phyloP scores from a whole-genome alignment of 1,140 invertebrate species.

The Drosophila rhopaloa region DNA sequence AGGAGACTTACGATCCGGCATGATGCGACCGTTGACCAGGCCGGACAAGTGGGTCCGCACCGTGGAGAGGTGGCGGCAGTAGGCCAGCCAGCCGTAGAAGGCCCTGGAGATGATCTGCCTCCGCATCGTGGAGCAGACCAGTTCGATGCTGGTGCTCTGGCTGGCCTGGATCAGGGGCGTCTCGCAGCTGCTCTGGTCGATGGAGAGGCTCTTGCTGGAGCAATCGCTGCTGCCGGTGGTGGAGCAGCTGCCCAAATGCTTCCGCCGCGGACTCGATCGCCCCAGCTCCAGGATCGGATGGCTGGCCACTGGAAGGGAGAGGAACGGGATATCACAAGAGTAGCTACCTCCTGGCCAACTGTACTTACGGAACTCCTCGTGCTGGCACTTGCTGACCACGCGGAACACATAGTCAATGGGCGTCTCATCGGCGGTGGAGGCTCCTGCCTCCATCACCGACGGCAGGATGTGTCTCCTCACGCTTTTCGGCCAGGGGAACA shows the following conservation, averaged over 20 bases:
- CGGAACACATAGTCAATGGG: conserved; percentile 95
- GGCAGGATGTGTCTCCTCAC: conserved; percentile 87
- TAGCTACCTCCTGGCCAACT: accelerated
- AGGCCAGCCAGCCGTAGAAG: conserved; percentile 98
- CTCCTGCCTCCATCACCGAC: conserved; percentile 87
- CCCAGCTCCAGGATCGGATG: conserved; percentile 82
- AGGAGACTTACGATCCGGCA: conserved; percentile 85
- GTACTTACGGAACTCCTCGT: conserved; percentile 89
- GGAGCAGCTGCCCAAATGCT: conserved; percentile 82
- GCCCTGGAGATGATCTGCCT: conserved; percentile 97
- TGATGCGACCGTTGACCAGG: conserved; percentile 90
- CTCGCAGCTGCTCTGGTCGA: conserved; percentile 85
- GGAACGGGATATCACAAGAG: no score
- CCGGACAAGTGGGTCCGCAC: conserved; percentile 96
- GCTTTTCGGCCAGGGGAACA: conserved; percentile 90
- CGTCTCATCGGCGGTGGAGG: conserved; percentile 87
- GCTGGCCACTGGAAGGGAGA: conserved; percentile 52
- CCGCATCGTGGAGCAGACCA: conserved; percentile 96
- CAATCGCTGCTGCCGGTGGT: conserved; percentile 84
- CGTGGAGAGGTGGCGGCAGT: conserved; percentile 96
- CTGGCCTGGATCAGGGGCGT: conserved; percentile 70
- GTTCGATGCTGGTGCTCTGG: conserved; percentile 87
- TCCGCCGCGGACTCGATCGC: conserved; percentile 72
- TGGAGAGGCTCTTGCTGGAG: conserved; percentile 83
- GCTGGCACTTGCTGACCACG: conserved; percentile 91